Conservation (phyloP, 2,113 vertebrate genomes). For the Pelecanus crispus region DNA sequence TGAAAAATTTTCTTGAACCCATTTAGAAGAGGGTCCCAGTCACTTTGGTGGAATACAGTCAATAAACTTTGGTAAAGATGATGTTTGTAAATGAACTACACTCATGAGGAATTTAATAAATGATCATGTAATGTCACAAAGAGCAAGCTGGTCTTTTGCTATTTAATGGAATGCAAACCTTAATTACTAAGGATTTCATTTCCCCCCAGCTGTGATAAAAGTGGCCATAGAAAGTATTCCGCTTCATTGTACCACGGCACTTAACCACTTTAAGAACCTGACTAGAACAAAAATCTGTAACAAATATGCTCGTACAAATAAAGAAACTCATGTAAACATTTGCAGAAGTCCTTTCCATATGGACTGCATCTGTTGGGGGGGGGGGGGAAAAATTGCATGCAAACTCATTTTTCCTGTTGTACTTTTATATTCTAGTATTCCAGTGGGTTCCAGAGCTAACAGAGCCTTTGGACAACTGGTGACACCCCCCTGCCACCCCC, state of each 20-base stretch:
- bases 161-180: not conserved
- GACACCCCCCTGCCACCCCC: not conserved
- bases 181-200: not conserved
- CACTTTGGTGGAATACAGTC: not conserved
- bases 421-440: not conserved
- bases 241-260: not conserved
- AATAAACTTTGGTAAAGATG: not conserved
- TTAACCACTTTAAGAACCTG: not conserved
- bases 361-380: not conserved
- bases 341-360: not conserved
- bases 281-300: not conserved
- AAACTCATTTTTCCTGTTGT: not conserved
- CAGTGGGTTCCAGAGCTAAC: not conserved
- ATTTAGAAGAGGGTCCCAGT: not conserved
- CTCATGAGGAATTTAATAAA: not conserved
- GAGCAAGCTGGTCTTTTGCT: not conserved
- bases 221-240: not conserved
- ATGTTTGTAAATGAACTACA: not conserved
- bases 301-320: not conserved
- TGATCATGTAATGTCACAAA: not conserved
- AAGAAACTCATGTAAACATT: not conserved
- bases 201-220: not conserved
- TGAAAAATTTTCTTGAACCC: not conserved
- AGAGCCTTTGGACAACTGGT: not conserved
- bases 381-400: not conserved